These are phyloP conservation scores for Tautogolabrus adspersus DNA, from an alignment of 2,113 vertebrate genomes.

Conservation along the genomic window DNA sequence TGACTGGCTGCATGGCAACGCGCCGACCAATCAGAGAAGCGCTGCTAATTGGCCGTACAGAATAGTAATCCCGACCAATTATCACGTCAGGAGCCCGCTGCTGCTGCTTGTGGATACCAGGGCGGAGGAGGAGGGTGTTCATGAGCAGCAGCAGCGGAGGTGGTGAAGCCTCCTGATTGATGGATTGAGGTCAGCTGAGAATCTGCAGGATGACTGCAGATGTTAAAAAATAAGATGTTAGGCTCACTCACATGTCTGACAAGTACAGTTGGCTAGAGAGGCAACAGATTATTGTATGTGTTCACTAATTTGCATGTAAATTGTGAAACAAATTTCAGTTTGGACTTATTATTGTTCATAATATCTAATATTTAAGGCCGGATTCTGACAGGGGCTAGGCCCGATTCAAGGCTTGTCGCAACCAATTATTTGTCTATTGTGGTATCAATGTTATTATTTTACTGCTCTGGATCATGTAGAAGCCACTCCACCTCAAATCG, in stretches of 20 bases:
- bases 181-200: conserved; percentile 33
- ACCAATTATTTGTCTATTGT: too few relatives aligned
- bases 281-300: background rate
- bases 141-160: background rate
- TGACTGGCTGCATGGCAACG: conserved; percentile 73
- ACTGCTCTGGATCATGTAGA: too few relatives aligned
- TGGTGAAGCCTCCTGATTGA: background rate
- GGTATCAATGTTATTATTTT: too few relatives aligned
- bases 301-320: too few relatives aligned
- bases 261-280: background rate
- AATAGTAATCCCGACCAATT: conserved; percentile 43
- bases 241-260: background rate
- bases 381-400: too few relatives aligned
- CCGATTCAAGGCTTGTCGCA: too few relatives aligned
- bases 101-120: background rate
- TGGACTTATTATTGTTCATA: too few relatives aligned
- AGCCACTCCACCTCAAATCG: too few relatives aligned
- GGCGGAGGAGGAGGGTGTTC: background rate
- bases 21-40: conserved; percentile 58
- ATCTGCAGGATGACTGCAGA: conserved; percentile 11
- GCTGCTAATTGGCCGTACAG: conserved; percentile 29
- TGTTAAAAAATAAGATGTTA: background rate
- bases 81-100: background rate
- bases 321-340: too few relatives aligned
- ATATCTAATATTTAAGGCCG: too few relatives aligned